Conservation (phyloP, 2,797 vertebrate genomes). For the Rhyacichthys aspro region DNA sequence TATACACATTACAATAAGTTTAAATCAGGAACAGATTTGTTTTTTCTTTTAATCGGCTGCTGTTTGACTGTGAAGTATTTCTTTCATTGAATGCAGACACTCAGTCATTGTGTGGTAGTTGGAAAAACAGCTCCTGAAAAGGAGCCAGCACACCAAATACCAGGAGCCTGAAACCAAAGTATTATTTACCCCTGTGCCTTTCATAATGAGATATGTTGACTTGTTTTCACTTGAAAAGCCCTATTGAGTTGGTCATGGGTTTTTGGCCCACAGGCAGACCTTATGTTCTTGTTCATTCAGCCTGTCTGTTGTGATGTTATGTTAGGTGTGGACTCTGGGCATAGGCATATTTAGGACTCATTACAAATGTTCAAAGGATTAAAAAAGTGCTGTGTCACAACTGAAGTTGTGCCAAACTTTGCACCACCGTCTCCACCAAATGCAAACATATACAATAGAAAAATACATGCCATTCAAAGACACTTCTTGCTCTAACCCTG, state of each 20-base stretch:
- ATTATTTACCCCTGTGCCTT: conserved; percentile 7
- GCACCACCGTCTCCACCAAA: too few relatives aligned
- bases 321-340: not conserved
- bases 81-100: too few relatives aligned
- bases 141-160: not conserved
- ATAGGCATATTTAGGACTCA: too few relatives aligned
- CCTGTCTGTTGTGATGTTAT: conserved; percentile 2
- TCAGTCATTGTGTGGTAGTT: not conserved
- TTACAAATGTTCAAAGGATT: too few relatives aligned
- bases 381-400: too few relatives aligned
- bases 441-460: too few relatives aligned
- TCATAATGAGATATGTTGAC: not conserved
- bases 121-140: not conserved
- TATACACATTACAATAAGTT: too few relatives aligned
- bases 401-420: too few relatives aligned
- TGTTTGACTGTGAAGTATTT: not conserved
- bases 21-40: too few relatives aligned
- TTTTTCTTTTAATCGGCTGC: too few relatives aligned
- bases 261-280: not conserved
- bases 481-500: too few relatives aligned
- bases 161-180: not conserved
- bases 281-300: conserved; percentile 1
- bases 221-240: not conserved
- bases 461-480: too few relatives aligned
- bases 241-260: conserved; percentile 7